Conservation (phyloP, 2,113 vertebrate species). For the Mus spicilegus region DNA sequence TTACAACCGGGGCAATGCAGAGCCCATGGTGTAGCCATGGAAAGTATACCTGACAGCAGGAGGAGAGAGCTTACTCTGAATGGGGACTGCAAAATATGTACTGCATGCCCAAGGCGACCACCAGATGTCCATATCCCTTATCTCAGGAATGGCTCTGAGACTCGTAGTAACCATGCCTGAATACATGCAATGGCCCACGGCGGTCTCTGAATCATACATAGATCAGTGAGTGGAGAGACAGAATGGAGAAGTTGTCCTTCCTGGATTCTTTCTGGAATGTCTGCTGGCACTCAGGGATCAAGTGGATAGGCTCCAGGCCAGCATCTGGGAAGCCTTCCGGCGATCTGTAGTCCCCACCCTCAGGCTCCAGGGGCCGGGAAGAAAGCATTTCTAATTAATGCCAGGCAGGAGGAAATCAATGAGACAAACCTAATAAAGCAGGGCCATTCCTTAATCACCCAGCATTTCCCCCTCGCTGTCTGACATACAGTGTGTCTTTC, state of each 20-base stretch:
- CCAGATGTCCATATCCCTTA: background rate
- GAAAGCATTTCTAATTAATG: conserved; percentile 29
- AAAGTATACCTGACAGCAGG: background rate
- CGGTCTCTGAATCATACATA: background rate
- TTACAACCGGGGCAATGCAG: background rate
- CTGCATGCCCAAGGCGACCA: background rate
- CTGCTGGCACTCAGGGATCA: background rate
- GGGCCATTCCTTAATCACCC: conserved; percentile 9
- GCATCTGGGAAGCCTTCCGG: background rate
- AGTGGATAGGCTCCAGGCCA: background rate
- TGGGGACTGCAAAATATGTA: background rate
- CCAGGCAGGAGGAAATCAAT: conserved; percentile 53
- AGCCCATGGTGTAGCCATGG: background rate
- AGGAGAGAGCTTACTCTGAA: background rate
- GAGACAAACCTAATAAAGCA: conserved; percentile 29
- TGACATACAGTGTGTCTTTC: background rate
- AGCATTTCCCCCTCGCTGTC: background rate
- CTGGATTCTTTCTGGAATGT: background rate
- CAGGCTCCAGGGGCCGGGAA: background rate
- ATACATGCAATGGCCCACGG: background rate
- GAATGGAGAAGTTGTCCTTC: background rate
- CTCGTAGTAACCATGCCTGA: background rate
- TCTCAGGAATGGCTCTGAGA: background rate
- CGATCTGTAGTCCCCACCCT: background rate
- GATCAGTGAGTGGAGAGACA: background rate